A percentile compares a stretch with the other conserved stretches of the same genome.
phyloP scores from a whole-genome alignment of 2,113 vertebrate species.

The Gracilinanus agilis region DNA sequence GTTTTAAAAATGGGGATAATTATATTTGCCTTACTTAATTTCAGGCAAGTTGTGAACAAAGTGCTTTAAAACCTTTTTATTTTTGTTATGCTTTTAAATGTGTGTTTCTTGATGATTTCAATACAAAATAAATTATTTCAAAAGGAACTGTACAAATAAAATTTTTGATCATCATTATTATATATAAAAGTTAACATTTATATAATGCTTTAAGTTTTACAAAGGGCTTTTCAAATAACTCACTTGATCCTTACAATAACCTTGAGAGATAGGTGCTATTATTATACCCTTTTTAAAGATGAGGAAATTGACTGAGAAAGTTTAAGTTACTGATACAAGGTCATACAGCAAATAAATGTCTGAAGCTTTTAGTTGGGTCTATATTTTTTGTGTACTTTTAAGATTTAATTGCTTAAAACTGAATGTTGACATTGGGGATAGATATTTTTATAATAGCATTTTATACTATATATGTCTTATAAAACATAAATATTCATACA shows the following conservation, averaged over 20 bases:
- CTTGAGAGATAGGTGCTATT: neutral
- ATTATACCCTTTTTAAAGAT: neutral
- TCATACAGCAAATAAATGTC: neutral
- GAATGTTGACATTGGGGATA: neutral
- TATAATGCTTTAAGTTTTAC: neutral
- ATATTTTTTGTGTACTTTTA: neutral
- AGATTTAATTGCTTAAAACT: neutral
- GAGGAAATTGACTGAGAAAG: neutral
- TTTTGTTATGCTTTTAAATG: neutral
- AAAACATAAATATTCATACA: too few relatives aligned
- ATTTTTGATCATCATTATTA: neutral
- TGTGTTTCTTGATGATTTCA: neutral
- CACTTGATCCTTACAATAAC: neutral
- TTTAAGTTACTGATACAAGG: neutral
- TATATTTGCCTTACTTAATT: neutral
- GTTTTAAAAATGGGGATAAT: neutral
- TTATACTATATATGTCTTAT: too few relatives aligned
- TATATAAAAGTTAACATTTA: neutral
- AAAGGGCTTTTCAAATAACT: neutral
- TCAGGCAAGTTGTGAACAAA: neutral
- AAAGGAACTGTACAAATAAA: neutral
- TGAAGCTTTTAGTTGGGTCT: neutral
- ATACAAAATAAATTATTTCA: neutral
- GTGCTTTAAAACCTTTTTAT: neutral
- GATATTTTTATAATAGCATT: too few relatives aligned